phyloP scores from a whole-genome alignment of 2,888 invertebrate genomes.

The Conchocele bisecta region DNA sequence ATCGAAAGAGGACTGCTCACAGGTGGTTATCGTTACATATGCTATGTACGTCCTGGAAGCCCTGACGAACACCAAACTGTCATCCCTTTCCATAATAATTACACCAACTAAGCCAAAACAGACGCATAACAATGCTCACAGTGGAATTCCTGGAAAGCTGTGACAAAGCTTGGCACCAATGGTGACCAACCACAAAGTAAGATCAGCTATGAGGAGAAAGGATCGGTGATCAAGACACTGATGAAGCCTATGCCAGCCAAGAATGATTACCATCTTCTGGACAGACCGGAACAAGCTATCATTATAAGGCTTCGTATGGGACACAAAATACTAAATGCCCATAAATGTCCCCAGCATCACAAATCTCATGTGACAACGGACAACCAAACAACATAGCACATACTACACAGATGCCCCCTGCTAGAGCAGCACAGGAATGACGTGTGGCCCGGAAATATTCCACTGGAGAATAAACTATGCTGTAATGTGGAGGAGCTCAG shows the following conservation, averaged over 20 bases:
- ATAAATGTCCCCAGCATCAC: no score
- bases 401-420: no score
- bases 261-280: conserved; percentile 21
- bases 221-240: no score
- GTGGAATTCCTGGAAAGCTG: conserved; percentile 2
- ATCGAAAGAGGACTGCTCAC: not conserved
- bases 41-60: conserved; percentile 20
- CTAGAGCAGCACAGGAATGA: no score
- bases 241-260: not conserved
- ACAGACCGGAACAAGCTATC: conserved; percentile 11
- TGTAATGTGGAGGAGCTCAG: no score
- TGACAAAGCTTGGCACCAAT: not conserved
- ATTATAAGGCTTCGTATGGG: conserved; percentile 19
- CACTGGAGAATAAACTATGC: no score
- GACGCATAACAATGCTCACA: not conserved
- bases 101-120: not conserved
- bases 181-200: not conserved
- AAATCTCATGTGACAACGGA: no score
- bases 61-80: conserved; percentile 10
- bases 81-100: not conserved
- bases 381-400: no score
- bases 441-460: no score
- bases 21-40: conserved; percentile 21
- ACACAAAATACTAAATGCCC: conserved; percentile 19
- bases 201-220: not conserved